phyloP scores from a whole-genome alignment of 2,888 invertebrate genomes.

The Agrochola lychnidis region DNA sequence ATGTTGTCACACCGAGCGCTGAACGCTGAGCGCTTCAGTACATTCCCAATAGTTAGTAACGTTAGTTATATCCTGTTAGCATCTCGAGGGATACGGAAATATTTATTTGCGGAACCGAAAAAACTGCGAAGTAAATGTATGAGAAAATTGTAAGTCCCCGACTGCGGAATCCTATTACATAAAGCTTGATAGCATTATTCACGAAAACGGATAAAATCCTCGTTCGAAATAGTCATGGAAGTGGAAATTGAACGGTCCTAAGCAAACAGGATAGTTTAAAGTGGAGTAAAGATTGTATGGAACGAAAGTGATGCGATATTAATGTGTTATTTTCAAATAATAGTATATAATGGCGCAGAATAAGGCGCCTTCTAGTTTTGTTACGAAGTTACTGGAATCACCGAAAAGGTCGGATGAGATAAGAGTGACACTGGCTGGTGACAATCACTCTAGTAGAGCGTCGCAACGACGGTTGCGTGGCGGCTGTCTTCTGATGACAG shows the following conservation, averaged over 20 bases:
- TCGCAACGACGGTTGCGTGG: too few relatives aligned
- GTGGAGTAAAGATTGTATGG: neutral
- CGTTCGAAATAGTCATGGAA: neutral
- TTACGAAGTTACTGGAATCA: too few relatives aligned
- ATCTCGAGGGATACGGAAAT: conserved; percentile 17
- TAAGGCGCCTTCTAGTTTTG: too few relatives aligned
- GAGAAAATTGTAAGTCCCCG: conserved; percentile 19
- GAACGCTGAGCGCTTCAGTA: neutral
- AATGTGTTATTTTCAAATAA: neutral
- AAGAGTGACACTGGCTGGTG: too few relatives aligned
- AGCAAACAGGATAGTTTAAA: conserved; percentile 14
- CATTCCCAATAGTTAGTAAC: neutral
- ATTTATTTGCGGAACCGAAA: conserved; percentile 31
- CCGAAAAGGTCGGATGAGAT: too few relatives aligned
- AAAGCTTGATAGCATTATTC: conserved; percentile 32
- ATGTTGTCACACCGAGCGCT: too few relatives aligned
- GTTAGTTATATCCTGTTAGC: neutral
- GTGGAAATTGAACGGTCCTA: conserved; percentile 19
- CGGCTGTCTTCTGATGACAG: too few relatives aligned
- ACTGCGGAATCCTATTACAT: conserved; percentile 34
- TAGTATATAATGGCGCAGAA: too few relatives aligned
- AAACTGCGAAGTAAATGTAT: conserved; percentile 29
- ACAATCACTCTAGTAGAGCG: too few relatives aligned
- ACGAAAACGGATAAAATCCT: conserved; percentile 15
- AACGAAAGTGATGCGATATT: neutral